Evolutionary conservation across 2,797 vertebrate species (phyloP), one percentile per base, ranked within the genome.

Genomic region (Cossypha polioptera): DNA sequence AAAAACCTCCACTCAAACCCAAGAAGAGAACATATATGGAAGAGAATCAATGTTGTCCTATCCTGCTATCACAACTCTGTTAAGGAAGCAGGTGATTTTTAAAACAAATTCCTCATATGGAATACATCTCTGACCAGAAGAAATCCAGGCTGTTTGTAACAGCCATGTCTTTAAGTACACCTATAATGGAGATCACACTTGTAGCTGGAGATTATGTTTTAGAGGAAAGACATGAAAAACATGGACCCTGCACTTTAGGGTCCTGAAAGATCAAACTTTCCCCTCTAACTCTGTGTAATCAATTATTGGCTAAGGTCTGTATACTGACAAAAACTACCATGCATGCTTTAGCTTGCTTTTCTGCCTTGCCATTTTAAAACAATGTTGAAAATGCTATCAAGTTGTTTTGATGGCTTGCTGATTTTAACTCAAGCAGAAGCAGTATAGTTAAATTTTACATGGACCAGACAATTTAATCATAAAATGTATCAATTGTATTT

Each of bases 341-440:
- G 2, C 36, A 36, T 36, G 36, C 36, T 36, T 36, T 36, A 36
- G 36, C 25, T 76, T 75, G 38, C 28, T 86, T 92, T 81, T 82
- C 58, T 84, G n/a, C 20, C 18, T 59, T 75, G 16, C 5, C 1
- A 22, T 57, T 62, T 85, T 45, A 53, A 80, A 94, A 68, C 22
- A 62, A 22, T 63, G 7, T 47, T 63, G 13, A 73, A 86, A 82
- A 75, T 38, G 11, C 8, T 54, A 48, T 28, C 16, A 38, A 28
- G 8, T 48, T 78, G 6, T 84, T 84, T 61, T 8, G 16, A 13
- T 22, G 16, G 13, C 7, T 43, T 72, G 21, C 18, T 88, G 50
- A 61, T 86, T 88, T 94, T 68, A 78, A 57, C 16, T 67, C 16
- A 67, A 65, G 15, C 24, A 75, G 54, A 92, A 66, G 8, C 22